These are phyloP conservation scores for Chrosomus eos DNA, from an alignment of 2,797 vertebrate species.

Conservation along the genomic window DNA sequence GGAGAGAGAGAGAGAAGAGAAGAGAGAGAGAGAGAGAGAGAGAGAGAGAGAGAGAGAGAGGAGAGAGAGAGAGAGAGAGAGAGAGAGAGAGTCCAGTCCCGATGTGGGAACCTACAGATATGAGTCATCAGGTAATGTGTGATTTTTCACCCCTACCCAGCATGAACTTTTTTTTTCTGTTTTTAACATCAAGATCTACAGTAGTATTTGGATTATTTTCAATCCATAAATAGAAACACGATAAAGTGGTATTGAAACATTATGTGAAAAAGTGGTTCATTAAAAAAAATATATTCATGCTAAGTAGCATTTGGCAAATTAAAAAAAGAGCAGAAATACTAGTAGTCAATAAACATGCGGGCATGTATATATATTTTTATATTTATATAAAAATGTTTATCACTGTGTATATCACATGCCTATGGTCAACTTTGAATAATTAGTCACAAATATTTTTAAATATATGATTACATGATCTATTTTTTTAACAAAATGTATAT, in stretches of 20 bases:
- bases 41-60: conserved; percentile 55
- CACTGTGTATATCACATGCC: too few species aligned
- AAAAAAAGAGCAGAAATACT: not conserved
- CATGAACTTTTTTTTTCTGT: conserved; percentile 45
- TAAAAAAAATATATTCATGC: not conserved
- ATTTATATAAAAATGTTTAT: too few species aligned
- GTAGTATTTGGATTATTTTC: not conserved
- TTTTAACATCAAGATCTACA: conserved; percentile 38
- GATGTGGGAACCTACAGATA: conserved; percentile 76
- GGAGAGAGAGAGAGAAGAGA: conserved; percentile 56
- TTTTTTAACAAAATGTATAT: not conserved
- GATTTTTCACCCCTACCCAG: conserved; percentile 72
- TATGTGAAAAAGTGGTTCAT: not conserved
- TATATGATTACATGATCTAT: not conserved
- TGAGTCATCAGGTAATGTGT: conserved; percentile 79
- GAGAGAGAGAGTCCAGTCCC: conserved; percentile 41
- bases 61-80: conserved; percentile 61
- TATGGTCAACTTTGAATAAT: not conserved
- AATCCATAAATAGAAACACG: not conserved
- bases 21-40: conserved; percentile 61
- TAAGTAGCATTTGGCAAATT: not conserved
- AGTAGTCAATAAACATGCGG: too few species aligned
- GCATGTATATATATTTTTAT: too few species aligned
- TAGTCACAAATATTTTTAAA: not conserved
- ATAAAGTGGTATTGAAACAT: not conserved